Evolutionary conservation across 2,113 vertebrate genomes (phyloP), one percentile per base, ranked within the genome.

Genomic region (Cephalopterus ornatus): DNA sequence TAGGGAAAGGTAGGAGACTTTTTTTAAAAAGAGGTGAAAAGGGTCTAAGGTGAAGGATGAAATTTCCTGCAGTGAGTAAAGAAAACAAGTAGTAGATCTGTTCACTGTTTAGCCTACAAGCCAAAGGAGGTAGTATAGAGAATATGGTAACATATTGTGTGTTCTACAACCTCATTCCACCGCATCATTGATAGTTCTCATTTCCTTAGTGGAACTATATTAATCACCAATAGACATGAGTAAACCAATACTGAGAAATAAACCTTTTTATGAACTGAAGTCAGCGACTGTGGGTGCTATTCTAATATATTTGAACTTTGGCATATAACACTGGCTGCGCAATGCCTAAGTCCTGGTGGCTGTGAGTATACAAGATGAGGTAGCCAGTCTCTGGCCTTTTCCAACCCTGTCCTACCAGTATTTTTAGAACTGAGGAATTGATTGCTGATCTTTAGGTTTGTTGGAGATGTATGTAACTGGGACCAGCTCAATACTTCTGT

Each of bases 241-340:
- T 66, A 77, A 74, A 28, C 19, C 28, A 53, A 11, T 16, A 39
- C 2, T 6, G 6, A 83, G 37, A 86, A 91, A 52, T 3, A 65
- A 65, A 1, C 6, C 3, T 20, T 76, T 58, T 52, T 52, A n/a
- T 75, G 12, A 74, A 30, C 32, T 84, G 27, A 86, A 70, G 5
- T 10, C 3, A 6, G 16, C 42, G n/a, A 47, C 9, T 56, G 3
- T 3, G 46, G 5, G 2, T 21, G 26, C 3, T 72, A 17, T 16
- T 68, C 21, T 52, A 39, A 62, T 71, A 26, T 0, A 0, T 85
- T 42, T 66, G 8, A 85, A 58, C 7, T 44, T 75, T 68, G 13
- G 10, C 19, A 11, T 18, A 14, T 37, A 52, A 70, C 77, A 55
- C 30, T 70, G 20, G 7, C 15, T 83, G 22, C 9, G 39, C 6